Evolutionary conservation across 1,140 invertebrate genomes (phyloP), one percentile per base, ranked within the genome.

Genomic region (Drosophila truncata): DNA sequence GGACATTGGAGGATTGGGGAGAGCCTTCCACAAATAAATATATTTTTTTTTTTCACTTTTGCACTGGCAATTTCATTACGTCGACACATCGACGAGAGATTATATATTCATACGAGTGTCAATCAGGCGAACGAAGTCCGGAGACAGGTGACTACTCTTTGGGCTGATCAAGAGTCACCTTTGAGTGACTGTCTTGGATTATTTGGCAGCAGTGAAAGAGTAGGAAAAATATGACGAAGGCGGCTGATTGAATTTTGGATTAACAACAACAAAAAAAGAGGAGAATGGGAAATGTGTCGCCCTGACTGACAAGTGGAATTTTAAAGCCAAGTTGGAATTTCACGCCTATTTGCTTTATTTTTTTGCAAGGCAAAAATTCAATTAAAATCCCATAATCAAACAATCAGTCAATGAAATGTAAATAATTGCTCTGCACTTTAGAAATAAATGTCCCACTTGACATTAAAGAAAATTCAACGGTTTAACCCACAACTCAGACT

Each of bases 101-200:
- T 85, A 67, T 37, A 60, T 79, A 85, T 85, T 70, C 82, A 86
- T 79, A 82, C 50, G 59, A 82, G 77, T 86, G 82, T 78, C 82
- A 85, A 74, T 82, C 82, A 78, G 58, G 8, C 23, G 33, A 54
- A 37, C 29, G n/a, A n/a, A 18, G 31, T 50, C 31, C 25, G 60
- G 54, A 58, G 41, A 44, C 46, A 62, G 47, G 29, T 62, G 52
- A 77, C 47, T 77, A 77, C 47, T 77, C 54, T 31, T 35, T 41
- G 33, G 46, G 33, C 54, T 31, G 31, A 54, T 64, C 42, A 65
- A 31, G 46, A 35, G 47, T 65, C 47, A 23, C 67, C 60, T 58
- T 72, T 59, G 66, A 57, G 59, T 55, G 75, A 59, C 63, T 64
- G 50, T 49, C 77, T 47, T 42, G 33, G 58, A 54, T 73, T 75